A percentile compares a stretch with the other conserved stretches of the same genome.
These are phyloP conservation scores for Ormia ochracea DNA, from an alignment of 2,888 invertebrate genomes.

Conservation along the genomic window DNA sequence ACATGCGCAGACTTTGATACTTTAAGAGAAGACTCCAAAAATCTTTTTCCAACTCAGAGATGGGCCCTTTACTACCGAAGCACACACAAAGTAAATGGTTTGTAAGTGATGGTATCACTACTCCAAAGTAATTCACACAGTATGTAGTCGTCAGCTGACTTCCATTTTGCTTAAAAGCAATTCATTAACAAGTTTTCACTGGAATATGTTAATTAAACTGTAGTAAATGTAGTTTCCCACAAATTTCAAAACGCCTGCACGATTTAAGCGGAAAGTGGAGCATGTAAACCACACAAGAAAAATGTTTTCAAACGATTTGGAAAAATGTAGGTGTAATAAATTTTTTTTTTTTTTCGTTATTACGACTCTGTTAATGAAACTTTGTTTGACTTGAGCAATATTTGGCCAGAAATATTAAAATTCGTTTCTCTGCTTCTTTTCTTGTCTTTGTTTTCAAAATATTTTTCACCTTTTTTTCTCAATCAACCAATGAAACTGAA, in stretches of 20 bases:
- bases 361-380: slow-evolving; percentile 42
- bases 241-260: slow-evolving; percentile 15
- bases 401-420: slow-evolving; percentile 35
- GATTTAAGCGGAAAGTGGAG: slow-evolving; percentile 20
- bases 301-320: slow-evolving; percentile 16
- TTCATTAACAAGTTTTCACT: too few relatives aligned
- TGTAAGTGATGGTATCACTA: too few relatives aligned
- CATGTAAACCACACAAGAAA: slow-evolving; percentile 26
- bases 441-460: neutral
- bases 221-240: neutral
- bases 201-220: too few relatives aligned
- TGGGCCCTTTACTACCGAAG: too few relatives aligned
- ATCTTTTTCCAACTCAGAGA: too few relatives aligned
- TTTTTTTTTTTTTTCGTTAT: neutral
- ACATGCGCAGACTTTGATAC: too few relatives aligned
- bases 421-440: neutral
- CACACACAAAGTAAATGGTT: too few relatives aligned
- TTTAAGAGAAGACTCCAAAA: too few relatives aligned
- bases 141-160: too few relatives aligned
- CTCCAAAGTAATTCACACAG: too few relatives aligned
- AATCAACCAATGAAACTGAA: slow-evolving; percentile 36
- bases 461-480: slow-evolving; percentile 10
- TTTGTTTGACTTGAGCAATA: slow-evolving; percentile 37
- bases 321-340: slow-evolving; percentile 36
- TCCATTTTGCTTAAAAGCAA: too few relatives aligned